Evolutionary conservation across 2,888 invertebrate genomes (phyloP).

Genomic region (Macrosoma leucophasiata): DNA sequence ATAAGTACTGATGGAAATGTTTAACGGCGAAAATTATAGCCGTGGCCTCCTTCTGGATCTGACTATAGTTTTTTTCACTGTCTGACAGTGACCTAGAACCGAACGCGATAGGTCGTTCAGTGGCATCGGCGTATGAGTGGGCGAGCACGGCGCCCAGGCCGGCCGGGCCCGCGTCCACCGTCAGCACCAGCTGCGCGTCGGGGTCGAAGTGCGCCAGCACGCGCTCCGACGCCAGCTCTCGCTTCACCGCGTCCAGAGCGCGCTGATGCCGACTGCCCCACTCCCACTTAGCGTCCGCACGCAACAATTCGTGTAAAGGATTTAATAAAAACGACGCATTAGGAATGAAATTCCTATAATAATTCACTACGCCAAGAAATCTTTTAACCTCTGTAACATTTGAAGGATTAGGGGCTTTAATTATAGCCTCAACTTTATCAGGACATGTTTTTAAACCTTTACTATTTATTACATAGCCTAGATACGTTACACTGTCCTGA

Average conservation of each 20-base stretch:
- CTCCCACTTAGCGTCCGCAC: conserved; percentile 8
- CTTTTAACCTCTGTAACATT: conserved; percentile 13
- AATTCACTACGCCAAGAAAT: conserved; percentile 19
- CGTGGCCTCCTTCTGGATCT: conserved; percentile 23
- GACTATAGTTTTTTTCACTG: conserved; percentile 20
- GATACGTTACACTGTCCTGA: conserved; percentile 10
- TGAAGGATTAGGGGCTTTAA: conserved; percentile 9
- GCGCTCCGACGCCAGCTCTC: conserved; percentile 13
- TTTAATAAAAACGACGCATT: conserved; percentile 13
- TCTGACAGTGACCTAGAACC: conserved; percentile 19
- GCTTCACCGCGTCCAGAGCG: neutral
- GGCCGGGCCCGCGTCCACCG: conserved; percentile 16
- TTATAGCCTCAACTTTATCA: conserved; percentile 16
- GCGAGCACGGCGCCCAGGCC: conserved; percentile 18
- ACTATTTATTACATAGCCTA: conserved; percentile 16
- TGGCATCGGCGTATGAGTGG: too few relatives aligned
- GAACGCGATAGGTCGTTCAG: conserved; percentile 20
- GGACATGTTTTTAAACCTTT: conserved; percentile 11
- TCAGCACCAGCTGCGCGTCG: conserved; percentile 10
- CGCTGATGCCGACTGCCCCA: conserved; percentile 9
- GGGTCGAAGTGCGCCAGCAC: conserved; percentile 20
- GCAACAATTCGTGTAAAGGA: conserved; percentile 15
- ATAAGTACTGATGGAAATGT: conserved; percentile 23
- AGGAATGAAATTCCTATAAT: conserved; percentile 18
- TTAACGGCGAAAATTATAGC: conserved; percentile 20